Evolutionary conservation across 2,888 invertebrate genomes (phyloP).

Genomic region (Caenorhabditis imperialis): DNA sequence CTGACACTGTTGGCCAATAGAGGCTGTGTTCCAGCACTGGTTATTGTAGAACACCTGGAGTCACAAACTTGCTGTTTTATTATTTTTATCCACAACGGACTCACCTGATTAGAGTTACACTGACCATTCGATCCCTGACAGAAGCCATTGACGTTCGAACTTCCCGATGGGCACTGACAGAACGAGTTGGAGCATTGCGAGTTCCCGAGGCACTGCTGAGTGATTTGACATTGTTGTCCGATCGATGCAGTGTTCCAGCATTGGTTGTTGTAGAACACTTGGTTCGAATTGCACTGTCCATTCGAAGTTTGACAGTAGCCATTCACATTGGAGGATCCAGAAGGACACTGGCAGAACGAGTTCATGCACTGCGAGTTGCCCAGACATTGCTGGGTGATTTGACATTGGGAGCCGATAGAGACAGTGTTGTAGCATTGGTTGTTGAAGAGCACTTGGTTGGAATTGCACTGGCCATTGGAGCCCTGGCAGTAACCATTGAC

Average conservation of each 20-base stretch:
- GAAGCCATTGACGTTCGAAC: constrained; percentile 2
- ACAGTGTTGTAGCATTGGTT: constrained; percentile 45
- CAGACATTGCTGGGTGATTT: constrained; percentile 62
- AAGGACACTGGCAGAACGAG: constrained; percentile 46
- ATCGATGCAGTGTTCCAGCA: constrained; percentile 49
- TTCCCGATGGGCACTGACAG: constrained; percentile 33
- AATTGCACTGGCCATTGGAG: constrained; percentile 12
- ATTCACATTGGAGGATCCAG: constrained; percentile 26
- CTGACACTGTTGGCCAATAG: constrained; percentile 55
- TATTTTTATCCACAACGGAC: not conserved
- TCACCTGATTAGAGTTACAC: constrained; percentile 30
- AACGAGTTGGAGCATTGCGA: constrained; percentile 23
- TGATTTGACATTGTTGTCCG: constrained; percentile 53
- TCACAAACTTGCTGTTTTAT: not conserved
- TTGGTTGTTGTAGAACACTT: constrained; percentile 22
- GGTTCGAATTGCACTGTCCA: constrained; percentile 26
- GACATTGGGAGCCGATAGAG: constrained; percentile 58
- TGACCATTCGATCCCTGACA: not conserved
- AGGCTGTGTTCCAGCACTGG: constrained; percentile 55
- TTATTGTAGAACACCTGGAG: constrained; percentile 25
- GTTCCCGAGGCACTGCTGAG: constrained; percentile 56
- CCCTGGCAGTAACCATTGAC: constrained; percentile 28
- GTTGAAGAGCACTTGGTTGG: constrained; percentile 34
- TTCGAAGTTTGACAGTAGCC: constrained; percentile 21
- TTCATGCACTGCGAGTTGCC: constrained; percentile 47